These are phyloP conservation scores for Eublepharis macularius DNA, from an alignment of 2,113 vertebrate genomes.

Conservation along the genomic window DNA sequence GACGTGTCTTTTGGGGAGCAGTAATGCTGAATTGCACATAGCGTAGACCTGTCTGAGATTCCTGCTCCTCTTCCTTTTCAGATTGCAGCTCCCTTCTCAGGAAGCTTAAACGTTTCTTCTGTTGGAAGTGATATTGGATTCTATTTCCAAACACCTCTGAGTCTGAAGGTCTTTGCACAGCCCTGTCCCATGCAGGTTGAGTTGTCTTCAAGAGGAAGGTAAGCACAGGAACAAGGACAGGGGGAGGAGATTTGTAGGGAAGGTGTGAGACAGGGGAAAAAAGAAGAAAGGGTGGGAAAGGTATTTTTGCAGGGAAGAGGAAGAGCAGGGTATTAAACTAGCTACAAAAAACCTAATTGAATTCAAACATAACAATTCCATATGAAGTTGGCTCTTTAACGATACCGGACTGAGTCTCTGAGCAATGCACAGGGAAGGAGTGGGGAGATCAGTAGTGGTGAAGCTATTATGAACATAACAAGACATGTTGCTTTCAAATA, in stretches of 20 bases:
- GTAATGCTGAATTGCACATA: neutral
- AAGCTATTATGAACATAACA: slow-evolving; percentile 84
- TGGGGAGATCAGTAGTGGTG: slow-evolving; percentile 66
- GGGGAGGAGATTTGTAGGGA: slow-evolving; percentile 20
- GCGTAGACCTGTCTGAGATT: neutral
- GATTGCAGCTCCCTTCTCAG: neutral
- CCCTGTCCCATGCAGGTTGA: slow-evolving; percentile 77
- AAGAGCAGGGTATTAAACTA: slow-evolving; percentile 64
- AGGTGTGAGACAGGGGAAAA: slow-evolving; percentile 40
- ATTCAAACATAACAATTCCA: slow-evolving; percentile 46
- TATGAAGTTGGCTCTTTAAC: slow-evolving; percentile 56
- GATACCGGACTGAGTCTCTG: slow-evolving; percentile 46
- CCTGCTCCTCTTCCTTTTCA: neutral
- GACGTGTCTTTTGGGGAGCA: neutral
- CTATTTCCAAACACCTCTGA: slow-evolving; percentile 18
- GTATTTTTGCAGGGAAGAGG: slow-evolving; percentile 29
- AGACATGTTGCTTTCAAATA: slow-evolving; percentile 81
- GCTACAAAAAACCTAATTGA: slow-evolving; percentile 57
- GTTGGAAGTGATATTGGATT: neutral
- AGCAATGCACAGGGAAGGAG: slow-evolving; percentile 67
- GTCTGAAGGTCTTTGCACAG: slow-evolving; percentile 37
- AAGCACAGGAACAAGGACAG: slow-evolving; percentile 50
- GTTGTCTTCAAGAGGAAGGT: slow-evolving; percentile 71
- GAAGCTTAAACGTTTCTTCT: neutral
- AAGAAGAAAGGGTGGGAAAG: slow-evolving; percentile 37